phyloP scores from a whole-genome alignment of 2,113 vertebrate genomes.

The Nerophis lumbriciformis region DNA sequence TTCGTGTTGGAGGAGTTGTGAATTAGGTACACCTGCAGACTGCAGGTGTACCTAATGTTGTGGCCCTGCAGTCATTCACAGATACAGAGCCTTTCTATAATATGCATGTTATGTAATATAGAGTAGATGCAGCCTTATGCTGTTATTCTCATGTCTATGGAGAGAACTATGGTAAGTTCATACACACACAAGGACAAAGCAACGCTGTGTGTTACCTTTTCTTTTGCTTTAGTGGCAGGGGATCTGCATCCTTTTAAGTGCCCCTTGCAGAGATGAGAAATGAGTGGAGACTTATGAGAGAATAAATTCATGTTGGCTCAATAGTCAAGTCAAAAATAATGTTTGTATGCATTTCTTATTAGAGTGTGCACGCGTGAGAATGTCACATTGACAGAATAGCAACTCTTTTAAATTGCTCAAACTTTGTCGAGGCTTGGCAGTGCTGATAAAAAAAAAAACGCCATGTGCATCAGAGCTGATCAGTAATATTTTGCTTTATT shows the following conservation, averaged over 20 bases:
- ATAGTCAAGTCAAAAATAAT: conserved; percentile 22
- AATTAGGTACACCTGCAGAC: too few relatives aligned
- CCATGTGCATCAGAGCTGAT: conserved; percentile 7
- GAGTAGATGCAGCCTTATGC: neutral
- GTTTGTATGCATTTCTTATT: neutral
- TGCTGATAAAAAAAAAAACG: neutral
- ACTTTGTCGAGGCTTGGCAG: conserved; percentile 1
- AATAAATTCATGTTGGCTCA: conserved; percentile 16
- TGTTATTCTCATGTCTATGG: conserved; percentile 16
- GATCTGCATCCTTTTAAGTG: conserved; percentile 36
- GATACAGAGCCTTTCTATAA: neutral
- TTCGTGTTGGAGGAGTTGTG: too few relatives aligned
- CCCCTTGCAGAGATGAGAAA: conserved; percentile 32
- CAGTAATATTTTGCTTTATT: conserved; percentile 9
- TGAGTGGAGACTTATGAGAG: neutral
- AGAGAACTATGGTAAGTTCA: conserved; percentile 6
- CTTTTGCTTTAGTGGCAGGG: conserved; percentile 30
- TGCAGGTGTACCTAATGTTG: too few relatives aligned
- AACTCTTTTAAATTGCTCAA: neutral
- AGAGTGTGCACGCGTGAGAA: neutral
- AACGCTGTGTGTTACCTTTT: conserved; percentile 20
- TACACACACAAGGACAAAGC: conserved; percentile 1
- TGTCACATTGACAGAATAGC: neutral
- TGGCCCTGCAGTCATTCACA: too few relatives aligned
- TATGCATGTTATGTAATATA: conserved; percentile 3